phyloP scores from a whole-genome alignment of 2,113 vertebrate genomes.

The Toxotes jaculatrix region DNA sequence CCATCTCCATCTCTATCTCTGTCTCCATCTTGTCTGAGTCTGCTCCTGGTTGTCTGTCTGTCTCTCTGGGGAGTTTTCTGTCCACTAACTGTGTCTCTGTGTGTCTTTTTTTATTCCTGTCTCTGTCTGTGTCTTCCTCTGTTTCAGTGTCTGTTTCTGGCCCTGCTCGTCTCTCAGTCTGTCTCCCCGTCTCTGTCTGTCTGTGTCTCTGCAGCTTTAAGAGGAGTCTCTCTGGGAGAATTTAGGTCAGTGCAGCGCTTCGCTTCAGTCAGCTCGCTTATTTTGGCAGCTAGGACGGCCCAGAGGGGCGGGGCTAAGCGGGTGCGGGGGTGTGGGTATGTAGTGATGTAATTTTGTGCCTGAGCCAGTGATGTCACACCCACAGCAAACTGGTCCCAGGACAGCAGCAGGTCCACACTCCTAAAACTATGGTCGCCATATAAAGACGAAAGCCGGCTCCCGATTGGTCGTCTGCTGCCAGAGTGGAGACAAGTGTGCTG shows the following conservation, averaged over 20 bases:
- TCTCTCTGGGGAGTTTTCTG: neutral
- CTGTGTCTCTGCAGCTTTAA: slow-evolving; percentile 67
- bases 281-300: slow-evolving; percentile 46
- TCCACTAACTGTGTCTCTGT: neutral
- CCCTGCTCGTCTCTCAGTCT: neutral
- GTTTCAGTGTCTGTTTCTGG: neutral
- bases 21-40: too few species aligned
- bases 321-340: neutral
- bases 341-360: slow-evolving; percentile 31
- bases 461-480: too few species aligned
- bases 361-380: slow-evolving; percentile 32
- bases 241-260: slow-evolving; percentile 64
- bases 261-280: slow-evolving; percentile 38
- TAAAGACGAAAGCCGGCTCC: too few species aligned
- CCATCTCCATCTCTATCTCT: too few species aligned
- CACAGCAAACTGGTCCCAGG: neutral
- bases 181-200: neutral
- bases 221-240: slow-evolving; percentile 50
- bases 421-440: neutral
- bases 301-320: slow-evolving; percentile 35
- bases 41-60: neutral
- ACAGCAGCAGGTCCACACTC: neutral
- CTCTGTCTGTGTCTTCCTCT: neutral
- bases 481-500: too few species aligned
- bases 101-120: neutral